phyloP scores from a whole-genome alignment of 64 coral and sea anemone species.

The Dendrophyllia cribrosa region DNA sequence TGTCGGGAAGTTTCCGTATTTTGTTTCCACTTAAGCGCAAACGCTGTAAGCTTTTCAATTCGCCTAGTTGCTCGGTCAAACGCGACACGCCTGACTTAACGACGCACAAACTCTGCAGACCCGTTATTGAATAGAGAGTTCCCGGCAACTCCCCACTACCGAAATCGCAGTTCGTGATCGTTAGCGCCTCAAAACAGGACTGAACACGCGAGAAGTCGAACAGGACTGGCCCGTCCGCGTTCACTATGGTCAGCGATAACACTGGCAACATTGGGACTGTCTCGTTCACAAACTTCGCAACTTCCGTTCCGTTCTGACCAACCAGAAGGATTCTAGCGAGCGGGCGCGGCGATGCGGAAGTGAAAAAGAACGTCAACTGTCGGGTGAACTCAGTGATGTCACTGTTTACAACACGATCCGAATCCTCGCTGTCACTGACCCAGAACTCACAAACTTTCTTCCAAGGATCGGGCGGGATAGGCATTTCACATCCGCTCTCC shows the following conservation, averaged over 20 bases:
- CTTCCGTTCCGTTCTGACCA: slow-evolving; percentile 88
- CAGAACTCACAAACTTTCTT: slow-evolving; percentile 83
- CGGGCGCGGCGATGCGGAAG: slow-evolving; percentile 47
- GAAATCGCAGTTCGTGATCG: slow-evolving; percentile 87
- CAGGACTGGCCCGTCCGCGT: slow-evolving; percentile 51
- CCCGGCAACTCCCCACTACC: slow-evolving; percentile 70
- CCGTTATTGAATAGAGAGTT: slow-evolving; percentile 71
- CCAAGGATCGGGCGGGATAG: slow-evolving; percentile 66
- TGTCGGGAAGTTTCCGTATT: slow-evolving; percentile 77
- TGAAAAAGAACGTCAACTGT: slow-evolving; percentile 73
- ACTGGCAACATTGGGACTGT: slow-evolving; percentile 74
- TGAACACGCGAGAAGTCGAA: slow-evolving; percentile 81
- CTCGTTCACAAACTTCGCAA: slow-evolving; percentile 81
- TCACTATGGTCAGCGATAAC: slow-evolving; percentile 63
- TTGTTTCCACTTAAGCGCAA: slow-evolving; percentile 80
- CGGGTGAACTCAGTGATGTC: slow-evolving; percentile 72
- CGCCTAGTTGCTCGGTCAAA: slow-evolving; percentile 62
- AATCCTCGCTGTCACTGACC: slow-evolving; percentile 66
- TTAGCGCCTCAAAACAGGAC: slow-evolving; percentile 63
- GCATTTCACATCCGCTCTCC: slow-evolving; percentile 68
- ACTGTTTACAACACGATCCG: slow-evolving; percentile 62
- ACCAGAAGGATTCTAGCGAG: slow-evolving; percentile 77
- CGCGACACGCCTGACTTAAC: slow-evolving; percentile 47
- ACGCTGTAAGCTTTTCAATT: slow-evolving; percentile 69
- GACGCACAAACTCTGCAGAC: slow-evolving; percentile 64